Conservation (phyloP, 1,140 invertebrate genomes). For the roundworm (Caenorhabditis elegans) region WBcel235 BX284606.5:11245001-11245500, state of each 20-base stretch:
- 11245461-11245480: constrained; percentile 20
- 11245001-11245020: not conserved
- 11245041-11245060: not conserved
- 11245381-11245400: not conserved
- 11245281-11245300: not conserved
- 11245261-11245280: not conserved
- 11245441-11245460: not conserved
- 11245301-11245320: not conserved
- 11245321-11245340: constrained; percentile 32
- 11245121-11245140: no score
- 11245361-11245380: not conserved
- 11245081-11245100: not conserved
- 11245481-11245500: not conserved
- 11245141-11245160: not conserved
- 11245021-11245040: constrained; percentile 15
- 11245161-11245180: not conserved
- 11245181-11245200: not conserved
- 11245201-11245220: no score
- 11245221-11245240: no score
- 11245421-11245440: not conserved
- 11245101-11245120: not conserved
- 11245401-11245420: constrained; percentile 20
- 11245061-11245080: not conserved
- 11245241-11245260: no score
- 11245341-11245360: not conserved